Evolutionary conservation across 2,888 invertebrate species (phyloP), one percentile per base, ranked within the genome.

Genomic region (Caenorhabditis panamensis): DNA sequence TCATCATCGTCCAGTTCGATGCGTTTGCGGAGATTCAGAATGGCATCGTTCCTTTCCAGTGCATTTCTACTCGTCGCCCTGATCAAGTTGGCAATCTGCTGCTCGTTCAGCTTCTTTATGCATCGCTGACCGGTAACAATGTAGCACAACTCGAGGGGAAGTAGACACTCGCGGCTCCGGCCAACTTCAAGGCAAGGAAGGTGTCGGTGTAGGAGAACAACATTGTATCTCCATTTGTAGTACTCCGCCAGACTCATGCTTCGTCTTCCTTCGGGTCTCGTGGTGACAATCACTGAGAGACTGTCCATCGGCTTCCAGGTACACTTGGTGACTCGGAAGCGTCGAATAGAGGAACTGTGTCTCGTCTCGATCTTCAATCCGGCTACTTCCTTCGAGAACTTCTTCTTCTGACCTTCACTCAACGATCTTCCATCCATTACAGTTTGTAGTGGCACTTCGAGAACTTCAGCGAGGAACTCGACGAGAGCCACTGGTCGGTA

Each of bases 101-200:
- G 67, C 26, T 81, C 81, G 24, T 64, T 77, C 26, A 81, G 36
- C 44, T 81, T 81, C 26, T 77, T 77, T 3, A 71, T 67, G 47
- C 81, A 81, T 28, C 81, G 26, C 51, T 81, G 81, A 2, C 77
- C 77, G 26, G 56, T 54, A 26, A 77, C 81, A 16, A 77, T 28
- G 44, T 26, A 64, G 41, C 81, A 81, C 6, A 81, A 68, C 49
- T 81, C 81, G 2, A 81, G 24, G 0, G 81, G 81, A 16, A 81
- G 26, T 16, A 71, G 22, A 20, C 71, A 71, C 28, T 71, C 71
- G 0, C 56, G 44, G 24, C 18, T 54, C 8, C 66, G 47, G 11
- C 71, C 66, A 5, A 64, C 67, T 63, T 77, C 81, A 16, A 81
- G n/a, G 28, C 81, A 81, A 18, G 81, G 81, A 44, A 81, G 66